Percentiles rank a stretch among this genome's conserved stretches.
These are phyloP conservation scores for Zosterops borbonicus DNA, from an alignment of 2,113 vertebrate genomes.

Conservation along the genomic window DNA sequence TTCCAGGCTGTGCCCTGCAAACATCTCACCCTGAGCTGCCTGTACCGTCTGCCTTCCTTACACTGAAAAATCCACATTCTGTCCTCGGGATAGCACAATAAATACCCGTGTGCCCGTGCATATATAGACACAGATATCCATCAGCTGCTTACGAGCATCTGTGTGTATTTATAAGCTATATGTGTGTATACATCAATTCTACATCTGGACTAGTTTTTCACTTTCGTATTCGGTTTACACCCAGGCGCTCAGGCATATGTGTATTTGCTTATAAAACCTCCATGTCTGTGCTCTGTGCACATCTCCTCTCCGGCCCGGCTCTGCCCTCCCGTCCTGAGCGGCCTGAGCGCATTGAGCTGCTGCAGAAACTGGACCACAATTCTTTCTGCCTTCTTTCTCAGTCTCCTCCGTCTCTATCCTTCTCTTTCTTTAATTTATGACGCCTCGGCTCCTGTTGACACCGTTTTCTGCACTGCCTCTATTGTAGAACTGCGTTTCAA, in stretches of 20 bases:
- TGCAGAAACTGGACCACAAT: background rate
- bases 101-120: background rate
- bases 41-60: background rate
- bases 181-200: background rate
- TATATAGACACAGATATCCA: background rate
- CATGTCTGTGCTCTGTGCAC: background rate
- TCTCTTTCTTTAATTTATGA: conserved; percentile 44
- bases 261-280: background rate
- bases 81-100: background rate
- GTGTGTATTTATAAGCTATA: background rate
- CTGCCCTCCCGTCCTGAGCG: background rate
- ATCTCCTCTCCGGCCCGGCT: background rate
- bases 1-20: background rate
- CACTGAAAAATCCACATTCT: background rate
- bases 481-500: background rate
- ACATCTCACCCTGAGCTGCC: background rate
- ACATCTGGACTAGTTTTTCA: conserved; percentile 41
- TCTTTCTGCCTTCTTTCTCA: background rate
- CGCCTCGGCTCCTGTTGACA: conserved; percentile 27
- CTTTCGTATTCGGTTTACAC: conserved; percentile 9
- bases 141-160: background rate
- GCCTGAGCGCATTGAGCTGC: background rate
- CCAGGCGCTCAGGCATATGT: background rate
- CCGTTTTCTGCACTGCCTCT: conserved; percentile 35
- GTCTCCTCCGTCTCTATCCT: conserved; percentile 1